phyloP scores from a whole-genome alignment of 92 coral and sea anemone genomes.

The Porites rus region DNA sequence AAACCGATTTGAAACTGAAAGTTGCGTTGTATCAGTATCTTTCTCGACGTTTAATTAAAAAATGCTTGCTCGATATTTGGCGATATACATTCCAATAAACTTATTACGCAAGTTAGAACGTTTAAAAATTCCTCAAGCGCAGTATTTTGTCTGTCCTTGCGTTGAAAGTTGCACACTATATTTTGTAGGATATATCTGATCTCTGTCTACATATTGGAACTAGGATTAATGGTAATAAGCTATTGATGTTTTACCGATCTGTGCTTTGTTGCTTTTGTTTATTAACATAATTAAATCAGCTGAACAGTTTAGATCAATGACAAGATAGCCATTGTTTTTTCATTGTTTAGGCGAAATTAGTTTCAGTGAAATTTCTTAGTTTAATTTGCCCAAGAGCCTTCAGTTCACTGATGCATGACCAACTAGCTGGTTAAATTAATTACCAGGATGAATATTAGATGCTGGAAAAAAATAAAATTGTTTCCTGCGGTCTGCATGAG shows the following conservation, averaged over 20 bases:
- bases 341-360: not conserved
- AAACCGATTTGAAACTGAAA: not conserved
- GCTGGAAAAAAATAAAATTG: too few relatives aligned
- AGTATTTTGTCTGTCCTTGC: not conserved
- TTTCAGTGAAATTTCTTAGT: not conserved
- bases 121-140: not conserved
- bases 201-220: not conserved
- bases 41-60: not conserved
- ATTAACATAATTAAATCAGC: not conserved
- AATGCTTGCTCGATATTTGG: not conserved
- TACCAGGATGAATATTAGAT: too few relatives aligned
- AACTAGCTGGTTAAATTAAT: too few relatives aligned
- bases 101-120: not conserved
- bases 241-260: not conserved
- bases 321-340: not conserved
- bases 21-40: not conserved
- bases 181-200: not conserved
- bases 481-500: too few relatives aligned
- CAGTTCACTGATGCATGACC: too few relatives aligned
- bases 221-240: not conserved
- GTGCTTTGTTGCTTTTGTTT: not conserved
- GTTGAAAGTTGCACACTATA: not conserved
- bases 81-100: not conserved
- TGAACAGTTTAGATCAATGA: not conserved
- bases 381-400: too few relatives aligned